Evolutionary conservation across 1,140 invertebrate genomes (phyloP), one percentile per base, ranked within the genome.

Genomic region (Drosophila simulans): DNA sequence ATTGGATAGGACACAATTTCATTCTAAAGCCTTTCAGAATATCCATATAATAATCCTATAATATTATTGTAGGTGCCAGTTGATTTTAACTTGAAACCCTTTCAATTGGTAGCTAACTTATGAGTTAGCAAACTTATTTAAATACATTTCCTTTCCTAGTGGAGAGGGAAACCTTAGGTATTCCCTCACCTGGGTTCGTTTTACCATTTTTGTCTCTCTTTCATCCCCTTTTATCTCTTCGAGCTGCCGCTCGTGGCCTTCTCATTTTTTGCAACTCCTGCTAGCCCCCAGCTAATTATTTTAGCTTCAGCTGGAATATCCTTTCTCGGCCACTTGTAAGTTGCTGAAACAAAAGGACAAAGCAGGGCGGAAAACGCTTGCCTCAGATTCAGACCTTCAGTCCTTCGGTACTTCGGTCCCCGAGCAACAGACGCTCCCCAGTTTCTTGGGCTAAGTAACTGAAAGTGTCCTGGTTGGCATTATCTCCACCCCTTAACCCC

Each of bases 401-500:
- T 42, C 39, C 39, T 35, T 51, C 11, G 17, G 37, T 34, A 17
- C 43, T 40, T 53, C 34, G 31, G 39, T 72, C 69, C 69, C 69
- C 39, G 40, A 72, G 54, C 40, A 72, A 27, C 69, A 27, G 66
- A 40, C 37, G 66, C 49, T 69, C 42, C 48, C 65, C 43, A 40
- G 66, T 15, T 39, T 17, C 17, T 51, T n/a, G 22, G 35, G 43
- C 52, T 70, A 72, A 72, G 69, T 71, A 59, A 59, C 68, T 72
- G 39, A 72, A 72, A 72, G 69, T 72, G 68, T 72, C 68, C 66
- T 55, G 68, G 68, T 58, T 72, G 46, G 54, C 65, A 71, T 71
- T 49, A 70, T 70, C 68, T 71, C 34, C 68, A 40, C 56, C 70
- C 43, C 66, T 71, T 70, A 70, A 20, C 64, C 64, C 65, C 55